These are phyloP conservation scores for Phyllotreta striolata DNA, from an alignment of 2,888 invertebrate species.

Conservation along the genomic window DNA sequence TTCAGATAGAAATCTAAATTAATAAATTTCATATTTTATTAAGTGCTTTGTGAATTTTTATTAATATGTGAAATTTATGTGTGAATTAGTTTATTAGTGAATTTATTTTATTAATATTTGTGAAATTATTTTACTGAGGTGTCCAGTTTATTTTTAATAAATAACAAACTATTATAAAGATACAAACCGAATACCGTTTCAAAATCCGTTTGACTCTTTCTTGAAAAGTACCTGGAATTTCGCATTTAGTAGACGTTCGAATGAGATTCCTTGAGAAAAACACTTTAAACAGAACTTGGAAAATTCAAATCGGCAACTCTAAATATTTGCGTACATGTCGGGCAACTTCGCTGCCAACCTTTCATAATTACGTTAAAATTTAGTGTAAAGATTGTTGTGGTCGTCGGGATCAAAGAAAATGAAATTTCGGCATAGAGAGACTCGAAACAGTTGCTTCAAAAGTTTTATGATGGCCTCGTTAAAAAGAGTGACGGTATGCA, in stretches of 20 bases:
- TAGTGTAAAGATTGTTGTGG: constrained; percentile 15
- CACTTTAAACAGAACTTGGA: constrained; percentile 4
- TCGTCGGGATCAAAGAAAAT: constrained; percentile 12
- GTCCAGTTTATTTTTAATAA: too few species aligned
- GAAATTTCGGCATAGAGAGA: too few species aligned
- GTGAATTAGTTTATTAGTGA: too few species aligned
- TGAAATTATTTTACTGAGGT: too few species aligned
- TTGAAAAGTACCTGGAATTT: not conserved
- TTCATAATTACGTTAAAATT: constrained; percentile 15
- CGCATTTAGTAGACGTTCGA: not conserved
- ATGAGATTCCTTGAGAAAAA: constrained; percentile 5
- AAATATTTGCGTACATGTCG: constrained; percentile 6
- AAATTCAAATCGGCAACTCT: constrained; percentile 7
- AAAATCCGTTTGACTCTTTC: too few species aligned
- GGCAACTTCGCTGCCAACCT: not conserved
- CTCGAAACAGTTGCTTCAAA: too few species aligned
- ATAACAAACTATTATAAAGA: too few species aligned
- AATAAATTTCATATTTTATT: constrained; percentile 1
- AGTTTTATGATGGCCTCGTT: too few species aligned
- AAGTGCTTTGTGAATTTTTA: not conserved
- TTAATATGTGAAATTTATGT: too few species aligned
- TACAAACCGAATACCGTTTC: too few species aligned
- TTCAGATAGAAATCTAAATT: constrained; percentile 9
- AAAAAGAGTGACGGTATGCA: too few species aligned
- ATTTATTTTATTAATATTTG: too few species aligned